phyloP scores from a whole-genome alignment of 1,140 invertebrate genomes.

The Melanaphis sacchari region DNA sequence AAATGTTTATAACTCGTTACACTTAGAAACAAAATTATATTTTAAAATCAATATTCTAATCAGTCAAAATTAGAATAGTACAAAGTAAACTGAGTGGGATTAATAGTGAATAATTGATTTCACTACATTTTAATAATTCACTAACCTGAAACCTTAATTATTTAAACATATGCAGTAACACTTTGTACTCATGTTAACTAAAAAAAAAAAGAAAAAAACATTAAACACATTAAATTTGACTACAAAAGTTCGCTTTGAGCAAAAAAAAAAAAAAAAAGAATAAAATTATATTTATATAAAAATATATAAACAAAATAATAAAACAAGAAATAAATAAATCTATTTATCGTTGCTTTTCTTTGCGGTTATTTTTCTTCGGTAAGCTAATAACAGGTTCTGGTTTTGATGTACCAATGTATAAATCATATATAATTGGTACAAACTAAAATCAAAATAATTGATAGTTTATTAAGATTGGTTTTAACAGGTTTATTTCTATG shows the following conservation, averaged over 20 bases:
- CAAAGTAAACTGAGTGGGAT: not conserved
- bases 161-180: not conserved
- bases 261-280: not conserved
- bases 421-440: conserved; percentile 25
- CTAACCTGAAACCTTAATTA: not conserved
- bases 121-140: not conserved
- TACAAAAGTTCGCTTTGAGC: not conserved
- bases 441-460: conserved; percentile 21
- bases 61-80: conserved; percentile 42
- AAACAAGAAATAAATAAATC: not conserved
- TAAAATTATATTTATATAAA: not conserved
- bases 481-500: not conserved
- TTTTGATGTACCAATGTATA: conserved; percentile 28
- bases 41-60: conserved; percentile 17
- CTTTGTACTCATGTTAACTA: not conserved
- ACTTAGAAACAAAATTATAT: conserved; percentile 36
- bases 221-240: not conserved
- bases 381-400: conserved; percentile 8
- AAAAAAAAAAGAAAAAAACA: not conserved
- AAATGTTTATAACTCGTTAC: not conserved
- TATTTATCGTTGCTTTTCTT: conserved; percentile 49
- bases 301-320: not conserved
- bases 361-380: conserved; percentile 39
- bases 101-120: not conserved
- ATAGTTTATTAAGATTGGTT: not conserved